Evolutionary conservation across 2,888 invertebrate species (phyloP).

Genomic region (Coleophora flavipennella): DNA sequence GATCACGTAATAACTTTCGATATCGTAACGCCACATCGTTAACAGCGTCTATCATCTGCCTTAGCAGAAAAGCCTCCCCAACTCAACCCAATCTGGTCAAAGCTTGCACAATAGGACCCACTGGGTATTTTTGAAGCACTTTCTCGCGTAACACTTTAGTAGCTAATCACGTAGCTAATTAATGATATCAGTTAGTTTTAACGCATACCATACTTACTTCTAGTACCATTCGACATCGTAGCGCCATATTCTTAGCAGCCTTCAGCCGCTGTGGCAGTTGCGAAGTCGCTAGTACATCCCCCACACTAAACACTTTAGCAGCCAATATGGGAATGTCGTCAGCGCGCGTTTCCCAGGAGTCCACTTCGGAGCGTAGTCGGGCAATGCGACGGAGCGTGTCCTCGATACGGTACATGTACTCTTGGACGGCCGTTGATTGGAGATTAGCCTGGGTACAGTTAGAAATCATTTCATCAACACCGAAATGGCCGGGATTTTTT

Average conservation of each 20-base stretch:
- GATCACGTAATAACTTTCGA: too few species aligned
- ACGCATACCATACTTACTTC: slow-evolving; percentile 30
- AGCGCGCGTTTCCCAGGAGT: slow-evolving; percentile 46
- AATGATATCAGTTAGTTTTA: too few species aligned
- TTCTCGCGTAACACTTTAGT: too few species aligned
- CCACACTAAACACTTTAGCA: slow-evolving; percentile 56
- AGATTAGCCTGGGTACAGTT: slow-evolving; percentile 40
- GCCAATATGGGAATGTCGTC: slow-evolving; percentile 60
- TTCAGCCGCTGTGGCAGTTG: slow-evolving; percentile 46
- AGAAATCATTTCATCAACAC: too few species aligned
- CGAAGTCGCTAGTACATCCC: slow-evolving; percentile 59
- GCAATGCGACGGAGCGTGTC: slow-evolving; percentile 36
- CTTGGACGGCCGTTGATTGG: slow-evolving; percentile 56
- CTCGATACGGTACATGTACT: slow-evolving; percentile 47
- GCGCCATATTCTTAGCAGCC: slow-evolving; percentile 34
- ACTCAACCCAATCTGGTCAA: too few species aligned
- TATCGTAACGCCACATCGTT: too few species aligned
- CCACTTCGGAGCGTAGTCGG: slow-evolving; percentile 31
- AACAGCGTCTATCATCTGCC: too few species aligned
- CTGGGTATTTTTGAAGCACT: too few species aligned
- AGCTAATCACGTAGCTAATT: too few species aligned
- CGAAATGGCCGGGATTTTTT: too few species aligned
- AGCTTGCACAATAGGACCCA: too few species aligned
- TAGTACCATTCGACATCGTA: slow-evolving; percentile 44
- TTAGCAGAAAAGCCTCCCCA: too few species aligned